Evolutionary conservation across 2,888 invertebrate genomes (phyloP).

Genomic region (Cerastis rubricosa): DNA sequence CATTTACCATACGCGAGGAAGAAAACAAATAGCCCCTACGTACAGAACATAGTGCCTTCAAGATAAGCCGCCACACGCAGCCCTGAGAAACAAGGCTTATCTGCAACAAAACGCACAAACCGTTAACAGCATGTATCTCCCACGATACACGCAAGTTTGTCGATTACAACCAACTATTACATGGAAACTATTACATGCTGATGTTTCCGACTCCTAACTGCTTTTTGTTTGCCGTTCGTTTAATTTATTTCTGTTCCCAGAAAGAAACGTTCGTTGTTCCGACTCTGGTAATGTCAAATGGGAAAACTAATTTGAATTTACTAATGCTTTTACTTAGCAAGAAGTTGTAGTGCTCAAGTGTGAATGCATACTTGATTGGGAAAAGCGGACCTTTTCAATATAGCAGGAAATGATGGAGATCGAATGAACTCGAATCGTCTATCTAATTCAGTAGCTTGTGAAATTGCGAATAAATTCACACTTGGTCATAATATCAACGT

Average conservation of each 20-base stretch:
- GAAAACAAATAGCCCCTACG: conserved; percentile 29
- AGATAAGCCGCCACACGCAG: conserved; percentile 62
- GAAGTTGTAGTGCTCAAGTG: neutral
- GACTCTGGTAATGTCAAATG: conserved; percentile 23
- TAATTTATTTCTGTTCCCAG: conserved; percentile 52
- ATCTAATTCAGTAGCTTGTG: conserved; percentile 39
- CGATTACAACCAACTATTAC: conserved; percentile 61
- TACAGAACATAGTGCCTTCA: conserved; percentile 46
- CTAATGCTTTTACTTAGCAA: conserved; percentile 14
- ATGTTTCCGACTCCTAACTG: conserved; percentile 58
- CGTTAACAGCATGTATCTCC: conserved; percentile 74
- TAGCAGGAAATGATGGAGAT: conserved; percentile 18
- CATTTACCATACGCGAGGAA: conserved; percentile 32
- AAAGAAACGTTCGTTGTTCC: conserved; percentile 41
- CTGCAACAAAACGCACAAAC: conserved; percentile 68
- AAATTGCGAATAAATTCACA: conserved; percentile 43
- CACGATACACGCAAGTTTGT: conserved; percentile 68
- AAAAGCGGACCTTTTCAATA: conserved; percentile 22
- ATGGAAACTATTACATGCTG: conserved; percentile 55
- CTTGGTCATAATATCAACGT: conserved; percentile 28
- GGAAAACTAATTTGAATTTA: conserved; percentile 53
- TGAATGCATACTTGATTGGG: conserved; percentile 26
- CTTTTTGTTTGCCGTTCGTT: conserved; percentile 51
- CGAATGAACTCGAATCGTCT: conserved; percentile 26
- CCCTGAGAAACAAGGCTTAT: conserved; percentile 60